These are phyloP conservation scores for Rhinolophus sinicus DNA, from an alignment of 2,113 vertebrate species.

Conservation along the genomic window DNA sequence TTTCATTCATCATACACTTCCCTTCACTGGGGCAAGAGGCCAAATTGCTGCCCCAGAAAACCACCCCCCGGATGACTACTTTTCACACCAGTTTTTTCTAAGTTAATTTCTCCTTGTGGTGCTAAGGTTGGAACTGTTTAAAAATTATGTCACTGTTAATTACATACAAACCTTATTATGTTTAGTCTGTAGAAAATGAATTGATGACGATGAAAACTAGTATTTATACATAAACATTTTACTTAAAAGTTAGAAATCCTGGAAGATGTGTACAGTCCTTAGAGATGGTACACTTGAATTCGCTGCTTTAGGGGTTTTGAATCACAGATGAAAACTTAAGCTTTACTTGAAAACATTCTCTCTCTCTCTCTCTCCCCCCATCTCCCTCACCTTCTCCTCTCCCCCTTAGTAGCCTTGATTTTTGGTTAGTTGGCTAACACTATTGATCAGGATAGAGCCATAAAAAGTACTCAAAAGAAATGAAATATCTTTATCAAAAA, in stretches of 20 bases:
- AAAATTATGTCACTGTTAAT: slow-evolving; percentile 30
- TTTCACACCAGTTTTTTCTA: neutral
- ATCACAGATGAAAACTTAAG: neutral
- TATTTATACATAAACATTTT: slow-evolving; percentile 45
- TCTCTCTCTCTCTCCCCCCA: neutral
- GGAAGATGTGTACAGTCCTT: neutral
- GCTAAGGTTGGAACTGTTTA: neutral
- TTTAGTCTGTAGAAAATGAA: slow-evolving; percentile 29
- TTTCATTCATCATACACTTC: neutral
- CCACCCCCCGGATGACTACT: neutral
- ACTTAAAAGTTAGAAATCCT: slow-evolving; percentile 8
- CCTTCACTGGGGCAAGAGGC: neutral
- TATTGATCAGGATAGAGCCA: neutral
- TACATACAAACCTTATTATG: neutral
- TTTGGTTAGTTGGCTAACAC: neutral
- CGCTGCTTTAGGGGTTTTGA: neutral
- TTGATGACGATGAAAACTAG: neutral
- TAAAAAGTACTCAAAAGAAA: neutral
- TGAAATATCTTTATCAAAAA: neutral
- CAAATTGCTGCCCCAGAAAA: neutral
- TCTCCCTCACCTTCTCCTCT: neutral
- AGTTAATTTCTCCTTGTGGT: neutral
- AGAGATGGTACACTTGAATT: neutral
- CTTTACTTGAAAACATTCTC: neutral
- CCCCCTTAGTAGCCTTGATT: neutral